Conservation (phyloP, 2,888 invertebrate species). For the Dicyrtoma fusca region DNA sequence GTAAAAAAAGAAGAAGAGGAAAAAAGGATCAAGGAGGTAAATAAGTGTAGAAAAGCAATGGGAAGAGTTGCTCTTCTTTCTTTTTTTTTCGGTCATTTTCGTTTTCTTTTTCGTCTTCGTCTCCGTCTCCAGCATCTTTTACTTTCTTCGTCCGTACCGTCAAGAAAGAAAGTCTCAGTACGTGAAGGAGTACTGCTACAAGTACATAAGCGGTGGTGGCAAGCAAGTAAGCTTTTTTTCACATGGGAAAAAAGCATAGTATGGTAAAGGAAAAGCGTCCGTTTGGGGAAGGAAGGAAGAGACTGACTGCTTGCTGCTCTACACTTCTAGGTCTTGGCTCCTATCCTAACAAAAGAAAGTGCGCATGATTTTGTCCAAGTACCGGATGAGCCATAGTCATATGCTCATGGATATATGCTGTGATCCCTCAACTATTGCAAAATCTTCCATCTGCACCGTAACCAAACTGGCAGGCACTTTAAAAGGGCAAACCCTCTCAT, state of each 20-base stretch:
- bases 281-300: conserved; percentile 31
- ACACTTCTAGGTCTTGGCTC: conserved; percentile 2
- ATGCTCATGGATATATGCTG: conserved; percentile 9
- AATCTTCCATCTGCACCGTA: no score
- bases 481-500: no score
- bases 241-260: no score
- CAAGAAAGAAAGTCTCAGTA: no score
- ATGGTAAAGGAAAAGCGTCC: conserved; percentile 5
- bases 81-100: conserved; percentile 1
- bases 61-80: conserved; percentile 32
- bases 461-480: no score
- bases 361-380: conserved; percentile 34
- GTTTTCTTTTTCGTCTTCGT: background rate
- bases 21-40: conserved; percentile 27
- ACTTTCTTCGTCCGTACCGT: no score
- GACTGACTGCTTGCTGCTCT: conserved; percentile 18
- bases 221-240: no score
- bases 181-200: no score
- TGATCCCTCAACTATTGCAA: background rate
- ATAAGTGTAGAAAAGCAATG: conserved; percentile 27
- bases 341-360: conserved; percentile 28
- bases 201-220: no score
- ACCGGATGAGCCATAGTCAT: conserved; percentile 22
- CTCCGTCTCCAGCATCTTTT: no score
- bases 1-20: conserved; percentile 1